A percentile compares a stretch with the other conserved stretches of the same genome.
Evolutionary conservation across 1,140 invertebrate genomes (phyloP).

Genomic region (Cyclargus thomasi): DNA sequence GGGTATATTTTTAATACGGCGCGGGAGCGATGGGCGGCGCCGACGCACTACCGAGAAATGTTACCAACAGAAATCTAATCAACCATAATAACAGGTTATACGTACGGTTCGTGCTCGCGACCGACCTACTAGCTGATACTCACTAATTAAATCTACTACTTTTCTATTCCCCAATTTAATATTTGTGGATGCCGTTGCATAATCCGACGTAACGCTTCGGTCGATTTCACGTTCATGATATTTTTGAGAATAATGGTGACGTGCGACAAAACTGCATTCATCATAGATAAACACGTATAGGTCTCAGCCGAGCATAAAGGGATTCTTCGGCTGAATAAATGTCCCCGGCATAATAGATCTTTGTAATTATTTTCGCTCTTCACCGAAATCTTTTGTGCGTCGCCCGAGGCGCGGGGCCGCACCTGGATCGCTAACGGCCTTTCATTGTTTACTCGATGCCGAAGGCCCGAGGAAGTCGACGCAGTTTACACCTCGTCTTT

Average conservation of each 20-base stretch:
- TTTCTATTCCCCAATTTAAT: slow-evolving; percentile 16
- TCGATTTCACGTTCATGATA: slow-evolving; percentile 9
- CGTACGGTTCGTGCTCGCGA: slow-evolving; percentile 63
- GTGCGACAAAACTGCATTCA: slow-evolving; percentile 30
- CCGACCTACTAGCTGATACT: slow-evolving; percentile 61
- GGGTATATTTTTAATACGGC: slow-evolving; percentile 70
- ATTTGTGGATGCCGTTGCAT: neutral
- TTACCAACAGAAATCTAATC: slow-evolving; percentile 74
- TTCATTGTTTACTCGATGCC: slow-evolving; percentile 57
- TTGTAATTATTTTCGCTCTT: slow-evolving; percentile 53
- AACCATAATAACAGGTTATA: slow-evolving; percentile 73
- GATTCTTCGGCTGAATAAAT: slow-evolving; percentile 60
- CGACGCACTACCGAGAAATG: slow-evolving; percentile 70
- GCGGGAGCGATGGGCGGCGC: slow-evolving; percentile 71
- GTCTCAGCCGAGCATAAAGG: slow-evolving; percentile 35
- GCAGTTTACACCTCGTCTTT: slow-evolving; percentile 69
- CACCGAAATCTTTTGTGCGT: slow-evolving; percentile 65
- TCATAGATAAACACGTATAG: slow-evolving; percentile 1
- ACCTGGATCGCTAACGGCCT: slow-evolving; percentile 61
- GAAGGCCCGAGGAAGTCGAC: slow-evolving; percentile 60
- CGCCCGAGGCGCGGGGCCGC: slow-evolving; percentile 46
- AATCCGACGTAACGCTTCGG: neutral
- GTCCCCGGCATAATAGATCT: slow-evolving; percentile 45
- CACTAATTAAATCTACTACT: slow-evolving; percentile 50
- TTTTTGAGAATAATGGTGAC: slow-evolving; percentile 34